Evolutionary conservation across 1,140 invertebrate genomes (phyloP), one percentile per base, ranked within the genome.

Genomic region (Microplitis demolitor): DNA sequence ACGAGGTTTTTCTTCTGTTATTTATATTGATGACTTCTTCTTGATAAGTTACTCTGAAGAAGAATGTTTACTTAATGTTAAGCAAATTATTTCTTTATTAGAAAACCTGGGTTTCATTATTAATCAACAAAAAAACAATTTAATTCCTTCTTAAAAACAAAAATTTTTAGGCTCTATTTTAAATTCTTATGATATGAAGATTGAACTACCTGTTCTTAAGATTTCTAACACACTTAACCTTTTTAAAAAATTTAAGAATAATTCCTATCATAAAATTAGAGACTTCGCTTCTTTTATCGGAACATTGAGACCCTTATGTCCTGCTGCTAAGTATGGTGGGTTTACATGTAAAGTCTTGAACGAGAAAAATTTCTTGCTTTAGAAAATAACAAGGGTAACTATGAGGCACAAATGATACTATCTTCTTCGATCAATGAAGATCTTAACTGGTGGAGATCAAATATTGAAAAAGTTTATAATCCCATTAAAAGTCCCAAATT

Each of bases 121-220:
- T 39, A 69, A 69, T 69, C 37, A 8, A 45, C 3, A 69, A 60
- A 69, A 69, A 14, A 69, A 54, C 31, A 8, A 60, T 14, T 31
- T 69, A 6, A 16, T n/a, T 4, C 67, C 67, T 2, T 9, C n/a
- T 5, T 31, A 58, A 14, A 69, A 39, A 61, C 53, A 33, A 39
- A 69, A 69, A 39, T 69, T 69, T 35, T 60, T 69, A 61, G 67
- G 67, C 5, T 37, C 37, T 5, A 61, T 69, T 16, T 56, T 69
- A 9, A 60, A 69, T 45, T 69, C 56, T 11, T 24, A 2, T 2
- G 34, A 69, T 5, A 69, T 69, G 67, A 69, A n/a, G 31, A 39
- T 69, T 8, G 67, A 69, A 60, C 24, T 69, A 39, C 54, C 67
- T 9, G 35, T 61, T 5, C 13, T n/a, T 14, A 60, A 69, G 13